A percentile compares a stretch with the other conserved stretches of the same genome.
These are phyloP conservation scores for Drosophila willistoni DNA, from an alignment of 1,140 invertebrate genomes.

Conservation along the genomic window DNA sequence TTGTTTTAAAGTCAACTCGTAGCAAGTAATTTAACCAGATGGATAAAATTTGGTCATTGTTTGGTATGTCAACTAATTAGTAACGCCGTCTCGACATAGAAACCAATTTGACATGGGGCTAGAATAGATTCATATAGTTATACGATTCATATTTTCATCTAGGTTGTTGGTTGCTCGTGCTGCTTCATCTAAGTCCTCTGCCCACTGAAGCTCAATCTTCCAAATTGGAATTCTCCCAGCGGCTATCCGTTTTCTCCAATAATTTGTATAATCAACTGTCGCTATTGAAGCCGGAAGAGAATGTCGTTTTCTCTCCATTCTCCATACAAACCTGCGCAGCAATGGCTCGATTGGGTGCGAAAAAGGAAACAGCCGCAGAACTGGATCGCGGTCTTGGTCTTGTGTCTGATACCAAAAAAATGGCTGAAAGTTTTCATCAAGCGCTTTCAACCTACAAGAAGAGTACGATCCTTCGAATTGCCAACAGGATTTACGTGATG, in stretches of 20 bases:
- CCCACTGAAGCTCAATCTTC: background rate
- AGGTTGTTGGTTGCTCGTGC: conserved; percentile 48
- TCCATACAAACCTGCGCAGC: conserved; percentile 85
- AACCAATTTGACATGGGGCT: background rate
- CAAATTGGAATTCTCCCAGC: conserved; percentile 52
- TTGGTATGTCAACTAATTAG: conserved; percentile 41
- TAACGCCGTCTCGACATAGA: background rate
- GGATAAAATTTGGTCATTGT: conserved; percentile 11
- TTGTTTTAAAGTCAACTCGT: conserved; percentile 6
- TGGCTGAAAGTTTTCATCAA: conserved; percentile 62
- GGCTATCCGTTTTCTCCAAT: conserved; percentile 56
- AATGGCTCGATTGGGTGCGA: conserved; percentile 85
- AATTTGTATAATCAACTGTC: conserved; percentile 55
- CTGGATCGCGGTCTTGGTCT: conserved; percentile 83
- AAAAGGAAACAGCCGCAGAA: conserved; percentile 84
- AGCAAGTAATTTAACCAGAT: conserved; percentile 29
- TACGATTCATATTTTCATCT: conserved; percentile 20
- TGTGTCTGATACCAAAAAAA: conserved; percentile 45
- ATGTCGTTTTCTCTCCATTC: conserved; percentile 77
- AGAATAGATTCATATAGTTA: background rate
- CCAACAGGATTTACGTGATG: conserved; percentile 74
- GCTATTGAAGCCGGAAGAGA: conserved; percentile 70
- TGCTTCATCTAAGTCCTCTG: conserved; percentile 34
- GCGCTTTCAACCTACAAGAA: conserved; percentile 58
- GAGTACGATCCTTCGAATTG: conserved; percentile 65